Conservation (phyloP, 2,888 invertebrate species). For the Torymus auratus region DNA sequence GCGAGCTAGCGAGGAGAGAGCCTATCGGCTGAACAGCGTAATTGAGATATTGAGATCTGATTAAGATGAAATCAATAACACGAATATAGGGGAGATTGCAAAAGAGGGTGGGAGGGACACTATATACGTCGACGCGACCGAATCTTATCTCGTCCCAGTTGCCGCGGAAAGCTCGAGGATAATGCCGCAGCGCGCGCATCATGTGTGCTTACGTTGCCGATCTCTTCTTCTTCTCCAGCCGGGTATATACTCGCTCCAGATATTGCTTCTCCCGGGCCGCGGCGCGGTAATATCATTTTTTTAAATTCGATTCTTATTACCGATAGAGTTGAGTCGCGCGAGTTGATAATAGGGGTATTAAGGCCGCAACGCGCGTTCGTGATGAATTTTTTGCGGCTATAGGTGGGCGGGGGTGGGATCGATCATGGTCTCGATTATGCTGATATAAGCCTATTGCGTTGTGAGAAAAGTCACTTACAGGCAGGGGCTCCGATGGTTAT, state of each 20-base stretch:
- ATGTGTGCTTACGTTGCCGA: constrained; percentile 36
- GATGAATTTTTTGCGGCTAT: constrained; percentile 6
- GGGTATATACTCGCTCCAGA: constrained; percentile 4
- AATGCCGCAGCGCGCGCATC: constrained; percentile 13
- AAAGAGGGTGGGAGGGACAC: neutral
- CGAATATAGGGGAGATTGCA: constrained; percentile 55
- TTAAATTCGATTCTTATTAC: constrained; percentile 53
- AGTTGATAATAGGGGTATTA: constrained; percentile 30
- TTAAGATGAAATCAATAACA: constrained; percentile 76
- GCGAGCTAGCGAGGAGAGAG: constrained; percentile 31
- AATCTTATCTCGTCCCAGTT: constrained; percentile 43
- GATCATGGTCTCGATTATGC: constrained; percentile 21
- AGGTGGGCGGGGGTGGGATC: neutral
- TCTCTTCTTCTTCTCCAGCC: constrained; percentile 10
- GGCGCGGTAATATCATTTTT: constrained; percentile 49
- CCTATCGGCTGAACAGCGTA: constrained; percentile 69
- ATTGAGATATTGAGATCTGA: constrained; percentile 77
- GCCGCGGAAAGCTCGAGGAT: constrained; percentile 13
- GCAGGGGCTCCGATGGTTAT: too few species aligned
- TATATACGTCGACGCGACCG: neutral
- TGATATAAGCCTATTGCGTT: neutral
- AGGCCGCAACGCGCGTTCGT: neutral
- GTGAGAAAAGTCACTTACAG: too few species aligned
- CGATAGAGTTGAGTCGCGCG: constrained; percentile 17
- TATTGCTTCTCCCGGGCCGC: constrained; percentile 38